Percentiles rank a stretch among this genome's conserved stretches.
Evolutionary conservation across 2,888 invertebrate species (phyloP).

Genomic region (Pristionchus mayeri): DNA sequence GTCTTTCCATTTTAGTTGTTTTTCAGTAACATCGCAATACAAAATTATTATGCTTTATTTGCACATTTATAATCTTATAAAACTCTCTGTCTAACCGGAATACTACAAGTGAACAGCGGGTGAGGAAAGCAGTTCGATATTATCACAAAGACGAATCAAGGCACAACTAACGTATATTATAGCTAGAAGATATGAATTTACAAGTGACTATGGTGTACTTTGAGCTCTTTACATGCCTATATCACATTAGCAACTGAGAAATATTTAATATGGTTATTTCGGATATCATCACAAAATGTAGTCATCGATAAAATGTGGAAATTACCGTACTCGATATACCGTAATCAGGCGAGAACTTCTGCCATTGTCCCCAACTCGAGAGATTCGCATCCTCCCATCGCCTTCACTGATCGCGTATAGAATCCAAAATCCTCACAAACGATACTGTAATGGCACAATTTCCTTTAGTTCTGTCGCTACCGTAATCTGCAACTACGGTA

Average conservation of each 20-base stretch:
- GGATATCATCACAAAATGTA: not conserved
- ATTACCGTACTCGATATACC: not conserved
- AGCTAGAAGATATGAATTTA: not conserved
- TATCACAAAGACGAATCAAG: slow-evolving; percentile 26
- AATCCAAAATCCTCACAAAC: slow-evolving; percentile 63
- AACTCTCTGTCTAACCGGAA: slow-evolving; percentile 28
- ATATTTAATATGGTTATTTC: too few species aligned
- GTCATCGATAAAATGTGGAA: not conserved
- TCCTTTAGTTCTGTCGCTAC: not conserved
- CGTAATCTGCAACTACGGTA: slow-evolving; percentile 32
- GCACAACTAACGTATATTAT: not conserved
- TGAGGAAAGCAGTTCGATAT: slow-evolving; percentile 1
- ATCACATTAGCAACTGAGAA: not conserved
- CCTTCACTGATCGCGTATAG: slow-evolving; percentile 57
- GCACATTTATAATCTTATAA: slow-evolving; percentile 14
- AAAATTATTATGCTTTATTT: slow-evolving; percentile 25
- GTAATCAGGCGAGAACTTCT: slow-evolving; percentile 44
- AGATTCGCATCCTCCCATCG: slow-evolving; percentile 57
- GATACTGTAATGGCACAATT: slow-evolving; percentile 54
- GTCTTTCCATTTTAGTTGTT: too few species aligned
- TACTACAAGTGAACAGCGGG: slow-evolving; percentile 33
- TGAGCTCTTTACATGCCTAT: slow-evolving; percentile 15
- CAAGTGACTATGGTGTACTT: slow-evolving; percentile 13
- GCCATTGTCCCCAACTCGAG: slow-evolving; percentile 49
- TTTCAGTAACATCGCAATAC: not conserved